Conservation (phyloP, 2,113 vertebrate species). For the Rostratula benghalensis region DNA sequence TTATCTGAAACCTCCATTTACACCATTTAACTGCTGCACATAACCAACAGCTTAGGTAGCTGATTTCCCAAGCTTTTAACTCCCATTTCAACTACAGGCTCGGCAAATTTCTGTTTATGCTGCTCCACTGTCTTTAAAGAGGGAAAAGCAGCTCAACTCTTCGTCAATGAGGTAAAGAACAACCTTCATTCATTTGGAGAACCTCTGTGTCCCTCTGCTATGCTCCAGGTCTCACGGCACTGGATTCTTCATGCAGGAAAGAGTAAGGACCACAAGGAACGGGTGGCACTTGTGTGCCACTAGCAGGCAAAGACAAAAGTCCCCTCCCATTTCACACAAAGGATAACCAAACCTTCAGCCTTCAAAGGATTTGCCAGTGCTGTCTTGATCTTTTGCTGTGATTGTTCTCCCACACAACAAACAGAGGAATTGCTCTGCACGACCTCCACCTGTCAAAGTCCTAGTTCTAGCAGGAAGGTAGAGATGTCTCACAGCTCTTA, state of each 20-base stretch:
- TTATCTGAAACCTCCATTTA: background rate
- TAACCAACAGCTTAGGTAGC: accelerated
- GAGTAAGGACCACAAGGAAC: background rate
- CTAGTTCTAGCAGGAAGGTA: background rate
- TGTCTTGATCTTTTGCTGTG: background rate
- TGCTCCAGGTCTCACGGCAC: accelerated
- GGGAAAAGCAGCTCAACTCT: background rate
- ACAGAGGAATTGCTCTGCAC: background rate
- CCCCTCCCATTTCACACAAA: accelerated
- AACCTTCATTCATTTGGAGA: background rate
- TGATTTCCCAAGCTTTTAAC: background rate
- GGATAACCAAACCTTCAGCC: background rate
- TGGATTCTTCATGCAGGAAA: background rate
- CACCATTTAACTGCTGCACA: background rate
- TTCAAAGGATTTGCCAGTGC: background rate
- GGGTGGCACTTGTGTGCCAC: background rate
- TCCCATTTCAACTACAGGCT: background rate
- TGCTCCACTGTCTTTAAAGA: background rate
- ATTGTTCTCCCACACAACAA: background rate
- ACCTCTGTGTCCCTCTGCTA: background rate
- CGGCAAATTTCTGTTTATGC: background rate
- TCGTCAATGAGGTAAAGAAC: background rate
- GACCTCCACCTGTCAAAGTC: background rate
- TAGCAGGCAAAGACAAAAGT: background rate
- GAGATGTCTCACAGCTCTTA: background rate